A percentile compares a stretch with the other conserved stretches of the same genome.
These are phyloP conservation scores for Otus scops DNA, from an alignment of 2,797 vertebrate species.

Conservation along the genomic window DNA sequence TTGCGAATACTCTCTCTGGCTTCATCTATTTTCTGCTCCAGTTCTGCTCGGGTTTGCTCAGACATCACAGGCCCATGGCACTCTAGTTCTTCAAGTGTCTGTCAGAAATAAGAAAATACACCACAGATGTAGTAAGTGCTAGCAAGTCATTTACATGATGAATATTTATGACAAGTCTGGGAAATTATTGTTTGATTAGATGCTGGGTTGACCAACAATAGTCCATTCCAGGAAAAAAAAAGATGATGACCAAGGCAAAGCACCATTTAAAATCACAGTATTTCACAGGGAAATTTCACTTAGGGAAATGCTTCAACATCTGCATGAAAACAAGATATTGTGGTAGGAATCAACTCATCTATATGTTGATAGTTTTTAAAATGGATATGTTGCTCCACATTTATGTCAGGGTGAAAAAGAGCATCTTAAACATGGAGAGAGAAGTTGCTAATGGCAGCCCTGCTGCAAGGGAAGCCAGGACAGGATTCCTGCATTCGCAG, in stretches of 20 bases:
- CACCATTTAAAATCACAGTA: background rate
- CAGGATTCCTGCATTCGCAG: background rate
- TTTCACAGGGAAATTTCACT: background rate
- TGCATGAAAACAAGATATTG: rapidly evolving
- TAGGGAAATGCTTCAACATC: background rate
- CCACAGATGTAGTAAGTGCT: background rate
- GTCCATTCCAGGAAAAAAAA: background rate
- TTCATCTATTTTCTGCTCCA: constrained; percentile 94
- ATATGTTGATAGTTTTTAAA: background rate
- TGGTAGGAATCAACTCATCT: background rate
- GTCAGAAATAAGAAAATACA: background rate
- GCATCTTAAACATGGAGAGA: background rate
- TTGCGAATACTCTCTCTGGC: constrained; percentile 93
- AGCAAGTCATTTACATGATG: background rate
- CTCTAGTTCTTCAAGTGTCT: constrained; percentile 92
- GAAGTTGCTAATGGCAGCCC: background rate
- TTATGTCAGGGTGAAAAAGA: background rate
- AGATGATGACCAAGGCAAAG: background rate
- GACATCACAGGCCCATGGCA: constrained; percentile 85
- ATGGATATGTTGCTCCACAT: background rate
- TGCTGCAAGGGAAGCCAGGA: background rate
- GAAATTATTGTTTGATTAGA: background rate
- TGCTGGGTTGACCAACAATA: background rate
- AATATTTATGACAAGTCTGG: background rate
- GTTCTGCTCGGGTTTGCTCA: constrained; percentile 88